These are phyloP conservation scores for Sesia apiformis DNA, from an alignment of 2,888 invertebrate species.

Conservation along the genomic window DNA sequence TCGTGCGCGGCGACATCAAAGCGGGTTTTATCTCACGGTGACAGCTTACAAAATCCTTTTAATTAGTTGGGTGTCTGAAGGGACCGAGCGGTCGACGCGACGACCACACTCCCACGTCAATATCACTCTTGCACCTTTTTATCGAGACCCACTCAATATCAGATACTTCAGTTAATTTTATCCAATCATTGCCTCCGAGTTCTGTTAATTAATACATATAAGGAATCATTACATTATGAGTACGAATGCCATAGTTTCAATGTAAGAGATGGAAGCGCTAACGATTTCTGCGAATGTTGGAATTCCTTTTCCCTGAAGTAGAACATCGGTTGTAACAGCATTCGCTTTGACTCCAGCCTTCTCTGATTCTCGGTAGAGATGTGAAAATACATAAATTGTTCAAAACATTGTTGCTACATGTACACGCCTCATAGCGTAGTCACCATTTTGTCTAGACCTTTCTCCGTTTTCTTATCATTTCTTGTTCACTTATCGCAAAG, in stretches of 20 bases:
- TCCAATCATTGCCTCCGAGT: background rate
- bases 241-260: background rate
- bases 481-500: background rate
- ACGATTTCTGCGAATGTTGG: background rate
- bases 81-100: constrained; percentile 15
- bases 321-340: background rate
- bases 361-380: constrained; percentile 6
- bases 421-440: background rate
- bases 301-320: background rate
- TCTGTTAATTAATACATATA: background rate
- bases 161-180: background rate
- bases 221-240: background rate
- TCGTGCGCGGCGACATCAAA: constrained; percentile 47
- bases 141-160: constrained; percentile 8
- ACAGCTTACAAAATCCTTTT: constrained; percentile 73
- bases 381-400: constrained; percentile 5
- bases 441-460: background rate
- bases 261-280: background rate
- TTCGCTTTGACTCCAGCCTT: constrained; percentile 2
- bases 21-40: constrained; percentile 55
- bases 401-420: background rate
- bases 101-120: constrained; percentile 35
- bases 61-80: constrained; percentile 50
- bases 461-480: background rate
- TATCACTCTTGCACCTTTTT: constrained; percentile 13